Conservation (phyloP, 2,888 invertebrate species). For the Caenorhabditis wallacei region DNA sequence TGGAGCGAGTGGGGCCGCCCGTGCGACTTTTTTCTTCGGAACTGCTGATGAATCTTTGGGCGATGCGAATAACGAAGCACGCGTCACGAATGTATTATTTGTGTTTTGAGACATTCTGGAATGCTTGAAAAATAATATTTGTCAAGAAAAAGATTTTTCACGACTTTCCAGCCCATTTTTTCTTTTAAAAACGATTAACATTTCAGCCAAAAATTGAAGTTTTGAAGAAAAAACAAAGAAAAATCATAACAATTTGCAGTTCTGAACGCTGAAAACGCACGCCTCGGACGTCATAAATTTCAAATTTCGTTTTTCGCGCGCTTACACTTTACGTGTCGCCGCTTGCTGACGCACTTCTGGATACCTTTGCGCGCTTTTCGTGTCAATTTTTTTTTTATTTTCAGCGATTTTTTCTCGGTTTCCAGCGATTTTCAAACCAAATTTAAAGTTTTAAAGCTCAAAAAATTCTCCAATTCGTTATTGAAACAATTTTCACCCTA, state of each 20-base stretch:
- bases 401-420: conserved; percentile 2
- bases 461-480: too few relatives aligned
- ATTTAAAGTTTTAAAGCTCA: too few relatives aligned
- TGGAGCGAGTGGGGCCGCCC: background rate
- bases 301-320: conserved; percentile 29
- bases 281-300: background rate
- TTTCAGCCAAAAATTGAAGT: background rate
- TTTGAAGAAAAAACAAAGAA: background rate
- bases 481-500: too few relatives aligned
- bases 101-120: conserved; percentile 23
- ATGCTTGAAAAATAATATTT: background rate
- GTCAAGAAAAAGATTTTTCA: too few relatives aligned
- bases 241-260: background rate
- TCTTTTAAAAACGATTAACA: too few relatives aligned
- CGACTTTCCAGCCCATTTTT: too few relatives aligned
- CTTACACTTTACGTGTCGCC: background rate
- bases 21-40: conserved; percentile 43
- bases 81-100: background rate
- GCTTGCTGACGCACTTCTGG: conserved; percentile 15
- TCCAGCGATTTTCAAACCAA: conserved; percentile 1
- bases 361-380: conserved; percentile 24
- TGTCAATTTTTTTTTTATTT: conserved; percentile 32
- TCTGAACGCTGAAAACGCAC: background rate
- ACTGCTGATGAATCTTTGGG: conserved; percentile 22
- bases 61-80: conserved; percentile 42